A percentile compares a stretch with the other conserved stretches of the same genome.
phyloP scores from a whole-genome alignment of 1,140 invertebrate genomes.

The Solenopsis invicta region DNA sequence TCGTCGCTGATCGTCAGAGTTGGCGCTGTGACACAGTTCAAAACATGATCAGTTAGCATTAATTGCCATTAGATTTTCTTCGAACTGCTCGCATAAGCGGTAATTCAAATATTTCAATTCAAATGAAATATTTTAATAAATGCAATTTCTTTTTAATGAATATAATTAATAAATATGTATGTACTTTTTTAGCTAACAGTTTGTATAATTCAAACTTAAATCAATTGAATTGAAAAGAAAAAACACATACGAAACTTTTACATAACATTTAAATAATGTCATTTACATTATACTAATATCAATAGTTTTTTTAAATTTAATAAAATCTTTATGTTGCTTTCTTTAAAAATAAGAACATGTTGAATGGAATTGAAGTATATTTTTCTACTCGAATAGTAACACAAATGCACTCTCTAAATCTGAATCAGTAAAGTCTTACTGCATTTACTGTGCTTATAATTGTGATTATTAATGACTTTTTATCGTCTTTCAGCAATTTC shows the following conservation, averaged over 20 bases:
- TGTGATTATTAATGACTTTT: too few species aligned
- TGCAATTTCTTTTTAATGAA: neutral
- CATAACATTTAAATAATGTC: neutral
- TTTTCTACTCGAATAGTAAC: neutral
- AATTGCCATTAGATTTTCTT: neutral
- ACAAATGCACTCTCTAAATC: neutral
- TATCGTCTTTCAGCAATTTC: too few species aligned
- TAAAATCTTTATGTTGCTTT: neutral
- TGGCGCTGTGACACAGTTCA: constrained; percentile 84
- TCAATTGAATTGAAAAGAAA: neutral
- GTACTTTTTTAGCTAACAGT: neutral
- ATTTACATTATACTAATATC: neutral
- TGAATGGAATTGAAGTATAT: neutral
- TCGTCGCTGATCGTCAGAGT: constrained; percentile 88
- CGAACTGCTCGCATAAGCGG: neutral
- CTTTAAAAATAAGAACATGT: neutral
- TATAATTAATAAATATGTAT: neutral
- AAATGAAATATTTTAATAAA: neutral
- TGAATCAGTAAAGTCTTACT: too few species aligned
- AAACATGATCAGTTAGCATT: neutral
- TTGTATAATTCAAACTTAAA: neutral
- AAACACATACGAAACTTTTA: neutral
- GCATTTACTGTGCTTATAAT: too few species aligned
- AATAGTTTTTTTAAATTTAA: constrained; percentile 1
- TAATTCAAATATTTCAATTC: neutral